phyloP scores from a whole-genome alignment of 2,113 vertebrate species.

The Phrynosoma blainvillii region DNA sequence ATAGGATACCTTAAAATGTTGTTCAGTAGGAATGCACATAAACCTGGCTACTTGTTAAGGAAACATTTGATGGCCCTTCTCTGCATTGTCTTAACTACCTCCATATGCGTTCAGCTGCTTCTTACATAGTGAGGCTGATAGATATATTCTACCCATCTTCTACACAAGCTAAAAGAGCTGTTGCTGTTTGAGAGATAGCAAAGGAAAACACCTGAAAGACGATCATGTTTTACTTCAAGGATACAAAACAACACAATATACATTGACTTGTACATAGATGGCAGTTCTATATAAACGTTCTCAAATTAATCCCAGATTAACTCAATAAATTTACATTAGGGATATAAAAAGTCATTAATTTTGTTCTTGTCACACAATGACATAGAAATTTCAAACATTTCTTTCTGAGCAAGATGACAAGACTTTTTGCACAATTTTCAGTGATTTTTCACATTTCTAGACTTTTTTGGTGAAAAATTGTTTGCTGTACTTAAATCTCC shows the following conservation, averaged over 20 bases:
- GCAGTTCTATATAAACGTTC: background rate
- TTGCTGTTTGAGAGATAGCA: background rate
- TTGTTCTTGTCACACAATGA: no score
- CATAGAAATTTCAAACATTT: no score
- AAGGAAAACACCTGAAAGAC: background rate
- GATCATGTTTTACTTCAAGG: background rate
- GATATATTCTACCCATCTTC: background rate
- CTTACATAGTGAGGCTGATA: background rate
- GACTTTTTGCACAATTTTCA: no score
- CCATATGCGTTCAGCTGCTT: background rate
- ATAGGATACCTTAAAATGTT: slow-evolving; percentile 53
- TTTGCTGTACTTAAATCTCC: no score
- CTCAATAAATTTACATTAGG: background rate
- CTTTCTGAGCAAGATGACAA: no score
- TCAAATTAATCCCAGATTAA: background rate
- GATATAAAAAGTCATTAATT: no score
- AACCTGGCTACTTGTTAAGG: slow-evolving; percentile 62
- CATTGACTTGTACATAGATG: background rate
- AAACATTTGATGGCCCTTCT: slow-evolving; percentile 51
- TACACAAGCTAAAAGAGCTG: background rate
- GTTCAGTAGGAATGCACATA: slow-evolving; percentile 20
- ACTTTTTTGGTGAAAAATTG: no score
- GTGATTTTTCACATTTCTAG: no score
- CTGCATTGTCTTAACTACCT: slow-evolving; percentile 5
- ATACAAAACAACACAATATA: background rate